These are phyloP conservation scores for Cosmia trapezina DNA, from an alignment of 2,888 invertebrate genomes.

Conservation along the genomic window DNA sequence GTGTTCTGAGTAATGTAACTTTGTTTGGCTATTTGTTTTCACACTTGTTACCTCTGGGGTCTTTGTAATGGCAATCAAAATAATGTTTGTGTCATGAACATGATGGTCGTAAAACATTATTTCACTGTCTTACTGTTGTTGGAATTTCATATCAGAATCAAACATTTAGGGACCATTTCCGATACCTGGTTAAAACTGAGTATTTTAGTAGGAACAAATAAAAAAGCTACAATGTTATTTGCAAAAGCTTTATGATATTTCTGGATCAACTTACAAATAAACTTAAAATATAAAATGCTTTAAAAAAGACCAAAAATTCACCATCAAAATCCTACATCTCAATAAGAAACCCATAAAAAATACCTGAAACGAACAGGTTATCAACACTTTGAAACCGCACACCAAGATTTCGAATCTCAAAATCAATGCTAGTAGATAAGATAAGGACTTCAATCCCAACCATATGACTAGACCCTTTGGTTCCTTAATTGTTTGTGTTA, in stretches of 20 bases:
- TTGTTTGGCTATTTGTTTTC: constrained; percentile 18
- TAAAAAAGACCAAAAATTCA: constrained; percentile 44
- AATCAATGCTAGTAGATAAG: constrained; percentile 88
- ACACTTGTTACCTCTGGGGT: not conserved
- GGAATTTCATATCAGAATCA: not conserved
- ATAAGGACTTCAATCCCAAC: constrained; percentile 79
- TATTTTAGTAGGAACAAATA: not conserved
- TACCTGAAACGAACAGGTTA: constrained; percentile 68
- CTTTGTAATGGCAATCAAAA: not conserved
- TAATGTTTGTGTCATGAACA: not conserved
- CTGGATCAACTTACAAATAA: constrained; percentile 28
- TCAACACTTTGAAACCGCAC: constrained; percentile 84
- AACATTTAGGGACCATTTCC: not conserved
- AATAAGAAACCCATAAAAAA: constrained; percentile 67
- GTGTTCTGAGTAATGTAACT: not conserved
- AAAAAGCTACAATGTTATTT: not conserved
- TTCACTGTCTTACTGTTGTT: not conserved
- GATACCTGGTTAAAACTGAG: not conserved
- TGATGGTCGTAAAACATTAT: not conserved
- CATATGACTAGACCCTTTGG: constrained; percentile 67
- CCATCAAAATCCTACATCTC: constrained; percentile 56
- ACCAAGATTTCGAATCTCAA: constrained; percentile 85
- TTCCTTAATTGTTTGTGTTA: constrained; percentile 17
- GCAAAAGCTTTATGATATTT: constrained; percentile 12
- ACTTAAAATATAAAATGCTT: constrained; percentile 18